Conservation (phyloP, 2,888 invertebrate genomes). For the Caenorhabditis afra region DNA sequence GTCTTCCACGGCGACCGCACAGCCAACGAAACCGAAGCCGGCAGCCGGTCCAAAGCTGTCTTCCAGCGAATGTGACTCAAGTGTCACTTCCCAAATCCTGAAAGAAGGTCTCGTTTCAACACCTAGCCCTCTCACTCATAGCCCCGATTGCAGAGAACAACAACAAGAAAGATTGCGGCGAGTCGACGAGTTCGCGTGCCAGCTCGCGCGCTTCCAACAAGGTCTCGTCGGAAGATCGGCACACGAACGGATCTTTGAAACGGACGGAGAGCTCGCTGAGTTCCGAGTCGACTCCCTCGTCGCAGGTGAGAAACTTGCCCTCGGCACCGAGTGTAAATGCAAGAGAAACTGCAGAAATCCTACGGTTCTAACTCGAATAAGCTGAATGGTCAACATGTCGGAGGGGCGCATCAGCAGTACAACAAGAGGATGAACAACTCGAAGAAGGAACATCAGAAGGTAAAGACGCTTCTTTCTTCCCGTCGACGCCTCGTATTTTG, state of each 20-base stretch:
- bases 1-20: constrained; percentile 41
- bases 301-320: constrained; percentile 57
- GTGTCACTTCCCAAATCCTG: constrained; percentile 49
- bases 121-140: background rate
- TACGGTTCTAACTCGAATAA: constrained; percentile 62
- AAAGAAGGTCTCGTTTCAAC: constrained; percentile 35
- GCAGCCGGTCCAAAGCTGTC: constrained; percentile 74
- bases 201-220: constrained; percentile 64
- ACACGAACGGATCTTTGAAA: constrained; percentile 54
- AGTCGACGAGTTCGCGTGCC: constrained; percentile 64
- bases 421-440: constrained; percentile 55
- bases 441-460: constrained; percentile 54
- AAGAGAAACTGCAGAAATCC: constrained; percentile 53
- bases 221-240: constrained; percentile 50
- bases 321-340: constrained; percentile 16
- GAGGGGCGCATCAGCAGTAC: constrained; percentile 50
- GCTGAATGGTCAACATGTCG: constrained; percentile 58
- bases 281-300: constrained; percentile 63
- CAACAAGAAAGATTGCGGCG: constrained; percentile 63
- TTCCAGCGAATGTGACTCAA: constrained; percentile 58
- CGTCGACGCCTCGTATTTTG: background rate
- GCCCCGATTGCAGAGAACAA: constrained; percentile 57
- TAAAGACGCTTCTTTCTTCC: constrained; percentile 1
- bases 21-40: constrained; percentile 66
- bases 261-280: constrained; percentile 67